These are phyloP conservation scores for Perithous albicinctus DNA, from an alignment of 2,888 invertebrate species.

Conservation along the genomic window DNA sequence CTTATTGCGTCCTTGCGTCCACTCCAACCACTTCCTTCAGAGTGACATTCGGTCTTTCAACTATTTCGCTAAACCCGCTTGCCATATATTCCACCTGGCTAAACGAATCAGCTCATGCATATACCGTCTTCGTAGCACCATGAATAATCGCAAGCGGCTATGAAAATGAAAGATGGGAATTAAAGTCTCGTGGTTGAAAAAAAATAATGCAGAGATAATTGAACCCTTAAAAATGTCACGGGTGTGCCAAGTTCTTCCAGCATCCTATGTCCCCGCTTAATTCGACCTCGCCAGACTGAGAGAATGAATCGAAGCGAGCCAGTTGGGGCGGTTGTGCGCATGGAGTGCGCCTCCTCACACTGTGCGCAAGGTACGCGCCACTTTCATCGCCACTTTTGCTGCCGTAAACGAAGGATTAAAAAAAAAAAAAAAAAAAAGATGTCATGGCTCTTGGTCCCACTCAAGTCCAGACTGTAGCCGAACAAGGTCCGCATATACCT, in stretches of 20 bases:
- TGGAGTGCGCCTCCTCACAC: too few species aligned
- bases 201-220: constrained; percentile 68
- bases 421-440: constrained; percentile 43
- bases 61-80: constrained; percentile 50
- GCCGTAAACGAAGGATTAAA: constrained; percentile 1
- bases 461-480: constrained; percentile 51
- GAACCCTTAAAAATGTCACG: constrained; percentile 73
- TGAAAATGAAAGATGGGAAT: constrained; percentile 12
- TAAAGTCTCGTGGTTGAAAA: constrained; percentile 21
- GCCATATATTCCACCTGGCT: constrained; percentile 41
- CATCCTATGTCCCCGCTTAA: constrained; percentile 46
- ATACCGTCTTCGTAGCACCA: constrained; percentile 18
- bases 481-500: background rate
- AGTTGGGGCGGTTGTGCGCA: constrained; percentile 59
- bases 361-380: too few species aligned
- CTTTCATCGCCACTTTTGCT: constrained; percentile 35
- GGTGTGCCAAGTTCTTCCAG: constrained; percentile 65
- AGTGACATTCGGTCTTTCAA: constrained; percentile 56
- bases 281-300: constrained; percentile 50
- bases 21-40: constrained; percentile 53
- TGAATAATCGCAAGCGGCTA: constrained; percentile 39
- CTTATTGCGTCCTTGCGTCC: constrained; percentile 43
- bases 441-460: constrained; percentile 13
- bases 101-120: constrained; percentile 37
- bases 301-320: constrained; percentile 57